Percentiles rank a stretch among this genome's conserved stretches.
Evolutionary conservation across 2,888 invertebrate species (phyloP).

Genomic region (Xanthorhoe spadicearia): DNA sequence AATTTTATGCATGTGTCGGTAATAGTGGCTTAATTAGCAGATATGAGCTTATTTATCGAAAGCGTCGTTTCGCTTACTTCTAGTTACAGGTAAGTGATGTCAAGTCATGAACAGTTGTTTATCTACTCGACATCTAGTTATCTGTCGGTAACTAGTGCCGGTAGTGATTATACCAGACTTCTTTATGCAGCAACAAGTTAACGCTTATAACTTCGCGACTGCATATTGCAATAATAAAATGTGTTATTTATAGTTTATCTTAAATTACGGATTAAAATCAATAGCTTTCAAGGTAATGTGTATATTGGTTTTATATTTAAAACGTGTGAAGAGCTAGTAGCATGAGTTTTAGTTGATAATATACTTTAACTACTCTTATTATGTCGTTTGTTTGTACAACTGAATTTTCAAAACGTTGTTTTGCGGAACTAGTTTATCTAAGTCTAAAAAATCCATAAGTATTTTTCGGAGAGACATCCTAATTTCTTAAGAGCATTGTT

Average conservation of each 20-base stretch:
- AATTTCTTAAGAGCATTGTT: neutral
- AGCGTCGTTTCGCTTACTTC: slow-evolving; percentile 45
- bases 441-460: neutral
- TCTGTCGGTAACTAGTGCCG: slow-evolving; percentile 23
- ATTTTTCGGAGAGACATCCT: neutral
- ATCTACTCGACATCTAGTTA: slow-evolving; percentile 23
- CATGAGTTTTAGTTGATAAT: neutral
- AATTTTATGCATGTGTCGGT: slow-evolving; percentile 47
- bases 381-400: neutral
- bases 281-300: slow-evolving; percentile 11
- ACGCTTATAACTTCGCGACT: slow-evolving; percentile 34
- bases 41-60: slow-evolving; percentile 54
- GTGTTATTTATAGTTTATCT: slow-evolving; percentile 9
- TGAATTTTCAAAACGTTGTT: neutral
- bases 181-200: slow-evolving; percentile 33
- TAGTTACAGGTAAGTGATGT: slow-evolving; percentile 28
- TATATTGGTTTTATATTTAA: slow-evolving; percentile 16
- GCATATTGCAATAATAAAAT: slow-evolving; percentile 19
- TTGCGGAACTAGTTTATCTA: neutral
- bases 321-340: slow-evolving; percentile 5
- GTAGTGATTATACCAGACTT: slow-evolving; percentile 38
- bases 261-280: slow-evolving; percentile 3
- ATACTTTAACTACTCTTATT: neutral
- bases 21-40: slow-evolving; percentile 61
- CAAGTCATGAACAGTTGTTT: slow-evolving; percentile 14